These are phyloP conservation scores for Halocaridina rubra DNA, from an alignment of 2,888 invertebrate species.

Conservation along the genomic window DNA sequence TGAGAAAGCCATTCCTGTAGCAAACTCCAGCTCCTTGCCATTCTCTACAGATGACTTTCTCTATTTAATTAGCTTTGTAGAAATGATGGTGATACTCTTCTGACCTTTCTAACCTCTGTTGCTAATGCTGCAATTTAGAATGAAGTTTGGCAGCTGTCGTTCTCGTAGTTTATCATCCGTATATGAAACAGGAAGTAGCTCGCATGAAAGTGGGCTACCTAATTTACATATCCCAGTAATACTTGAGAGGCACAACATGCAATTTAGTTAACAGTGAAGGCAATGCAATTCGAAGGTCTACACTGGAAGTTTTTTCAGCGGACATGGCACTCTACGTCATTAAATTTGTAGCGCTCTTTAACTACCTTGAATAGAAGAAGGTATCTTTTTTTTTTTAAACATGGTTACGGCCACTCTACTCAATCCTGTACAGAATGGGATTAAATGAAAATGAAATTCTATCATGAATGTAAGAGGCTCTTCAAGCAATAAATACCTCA, in stretches of 20 bases:
- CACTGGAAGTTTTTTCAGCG: background rate
- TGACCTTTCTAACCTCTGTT: no score
- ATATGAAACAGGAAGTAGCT: background rate
- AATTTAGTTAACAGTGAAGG: background rate
- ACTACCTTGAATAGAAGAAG: background rate
- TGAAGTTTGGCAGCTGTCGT: no score
- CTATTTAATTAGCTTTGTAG: no score
- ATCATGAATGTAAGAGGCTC: no score
- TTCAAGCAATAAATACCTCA: no score
- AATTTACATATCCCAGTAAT: background rate
- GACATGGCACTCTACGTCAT: background rate
- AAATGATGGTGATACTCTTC: no score
- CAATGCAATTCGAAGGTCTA: background rate
- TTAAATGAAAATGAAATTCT: no score
- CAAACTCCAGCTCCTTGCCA: no score
- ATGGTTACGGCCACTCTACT: background rate
- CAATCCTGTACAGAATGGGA: background rate
- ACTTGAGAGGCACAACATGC: conserved; percentile 9
- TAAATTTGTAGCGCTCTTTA: background rate
- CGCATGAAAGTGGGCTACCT: background rate
- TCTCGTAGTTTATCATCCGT: no score
- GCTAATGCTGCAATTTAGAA: no score
- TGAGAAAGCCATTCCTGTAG: no score
- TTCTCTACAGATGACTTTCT: no score
- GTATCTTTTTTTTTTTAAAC: background rate